Percentiles rank a stretch among this genome's conserved stretches.
phyloP scores from a whole-genome alignment of 2,113 vertebrate species.

The Diadophis punctatus region DNA sequence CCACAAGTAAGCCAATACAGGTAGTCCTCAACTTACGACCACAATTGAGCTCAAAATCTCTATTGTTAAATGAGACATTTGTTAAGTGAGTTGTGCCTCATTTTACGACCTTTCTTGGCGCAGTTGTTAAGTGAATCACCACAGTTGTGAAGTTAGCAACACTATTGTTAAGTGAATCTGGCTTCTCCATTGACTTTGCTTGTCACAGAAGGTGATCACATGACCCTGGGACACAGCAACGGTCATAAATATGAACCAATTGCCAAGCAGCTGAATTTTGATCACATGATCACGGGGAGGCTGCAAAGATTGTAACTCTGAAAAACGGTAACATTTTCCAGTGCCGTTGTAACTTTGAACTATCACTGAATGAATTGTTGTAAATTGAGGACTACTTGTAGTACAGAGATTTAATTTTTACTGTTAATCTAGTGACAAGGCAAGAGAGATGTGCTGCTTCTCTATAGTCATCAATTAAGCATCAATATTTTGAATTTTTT shows the following conservation, averaged over 20 bases:
- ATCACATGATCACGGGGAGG: not conserved
- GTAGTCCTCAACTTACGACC: not conserved
- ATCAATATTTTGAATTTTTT: not conserved
- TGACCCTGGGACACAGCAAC: not conserved
- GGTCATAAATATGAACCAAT: not conserved
- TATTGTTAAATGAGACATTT: not conserved
- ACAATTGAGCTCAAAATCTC: not conserved
- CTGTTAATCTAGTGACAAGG: conserved; percentile 2
- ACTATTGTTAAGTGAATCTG: not conserved
- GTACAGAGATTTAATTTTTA: conserved; percentile 25
- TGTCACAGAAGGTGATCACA: not conserved
- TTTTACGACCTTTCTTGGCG: not conserved
- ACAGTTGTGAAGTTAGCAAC: not conserved
- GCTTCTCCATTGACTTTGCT: not conserved
- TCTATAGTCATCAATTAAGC: not conserved
- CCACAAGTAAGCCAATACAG: conserved; percentile 19
- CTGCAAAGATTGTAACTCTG: not conserved
- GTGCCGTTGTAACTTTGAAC: no score
- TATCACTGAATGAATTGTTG: no score
- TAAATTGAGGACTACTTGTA: no score
- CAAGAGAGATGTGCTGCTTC: not conserved
- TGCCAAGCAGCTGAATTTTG: not conserved
- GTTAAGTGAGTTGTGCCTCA: not conserved
- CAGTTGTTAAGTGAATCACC: not conserved
- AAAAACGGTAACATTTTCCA: not conserved